Base-by-base conservation (phyloP, 2,113 vertebrate species). In the Picathartes gymnocephalus region DNA sequence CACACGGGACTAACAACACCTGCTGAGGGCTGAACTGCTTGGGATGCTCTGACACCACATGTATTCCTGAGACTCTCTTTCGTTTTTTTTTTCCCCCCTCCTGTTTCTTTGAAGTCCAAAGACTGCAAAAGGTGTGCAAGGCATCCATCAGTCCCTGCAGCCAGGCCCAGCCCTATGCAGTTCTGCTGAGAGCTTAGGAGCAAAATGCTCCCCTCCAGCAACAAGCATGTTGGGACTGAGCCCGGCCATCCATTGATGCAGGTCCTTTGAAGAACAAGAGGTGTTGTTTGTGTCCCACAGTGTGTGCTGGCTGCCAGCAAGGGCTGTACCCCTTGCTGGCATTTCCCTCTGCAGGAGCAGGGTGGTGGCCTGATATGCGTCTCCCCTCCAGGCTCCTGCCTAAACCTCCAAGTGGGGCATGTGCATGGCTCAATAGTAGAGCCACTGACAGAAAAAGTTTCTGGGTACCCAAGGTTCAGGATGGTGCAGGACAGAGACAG, bases 201-300 rank as follows among this genome's bases (percentile, higher is more conserved):
- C 61, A 57, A 25, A 66, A 16, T 89, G 33, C 9, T 91, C 19
- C 21, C 9, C 25, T 91, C 40, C 45, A 65, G 28, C 20, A 73
- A 11, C 11, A 33, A 35, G 28, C 40, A 14, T 12, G 24, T 21
- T 51, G 60, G 51, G 58, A 37, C 28, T 8, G 42, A 73, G 21
- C 69, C 22, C 69, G 64, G 28, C 22, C n/a, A 2, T 64, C 64
- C 0, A 0, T 14, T 51, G 45, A 25, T 0, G 0, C 37, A 7
- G 4, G 39, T 30, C 54, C 62, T 73, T 60, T 70, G 79, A 70
- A 53, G 68, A 37, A 37, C 1, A 7, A 23, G 89, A 86, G 23
- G 23, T 50, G 40, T 45, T 45, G 15, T 0, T 2, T 37, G 54
- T 70, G 54, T 54, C 25, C 1, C 4, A 21, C 31, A 13, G 24